Evolutionary conservation across 2,797 vertebrate species (phyloP).

Genomic region (Chanos chanos): DNA sequence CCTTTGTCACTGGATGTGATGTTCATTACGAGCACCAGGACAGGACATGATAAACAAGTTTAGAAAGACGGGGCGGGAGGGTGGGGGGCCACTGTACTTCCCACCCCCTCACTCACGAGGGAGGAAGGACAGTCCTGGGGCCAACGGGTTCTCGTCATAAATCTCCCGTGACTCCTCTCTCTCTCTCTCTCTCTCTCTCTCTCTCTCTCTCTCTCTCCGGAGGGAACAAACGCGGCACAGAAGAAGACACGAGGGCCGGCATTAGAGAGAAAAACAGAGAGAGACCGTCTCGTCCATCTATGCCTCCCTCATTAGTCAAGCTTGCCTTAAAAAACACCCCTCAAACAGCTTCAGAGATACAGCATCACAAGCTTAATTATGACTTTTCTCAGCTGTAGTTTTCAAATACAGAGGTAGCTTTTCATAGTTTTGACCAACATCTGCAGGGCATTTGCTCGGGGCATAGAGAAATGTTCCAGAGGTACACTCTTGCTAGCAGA

Average conservation of each 20-base stretch:
- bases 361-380: too few species aligned
- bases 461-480: constrained; percentile 20
- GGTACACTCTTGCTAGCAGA: constrained; percentile 19
- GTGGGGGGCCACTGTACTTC: too few species aligned
- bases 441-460: constrained; percentile 17
- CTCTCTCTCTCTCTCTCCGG: not conserved
- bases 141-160: constrained; percentile 14
- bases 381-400: constrained; percentile 24
- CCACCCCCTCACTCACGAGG: constrained; percentile 2
- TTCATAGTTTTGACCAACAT: constrained; percentile 4
- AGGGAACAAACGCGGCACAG: constrained; percentile 2
- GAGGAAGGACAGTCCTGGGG: not conserved
- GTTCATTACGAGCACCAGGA: too few species aligned
- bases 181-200: not conserved
- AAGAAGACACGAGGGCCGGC: not conserved
- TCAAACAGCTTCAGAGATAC: too few species aligned
- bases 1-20: too few species aligned
- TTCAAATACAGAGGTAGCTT: constrained; percentile 2
- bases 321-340: constrained; percentile 1
- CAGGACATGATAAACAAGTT: too few species aligned
- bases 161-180: constrained; percentile 12
- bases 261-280: not conserved
- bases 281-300: not conserved
- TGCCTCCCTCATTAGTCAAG: not conserved
- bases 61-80: too few species aligned